These are phyloP conservation scores for Microcebus jonahi DNA, from an alignment of 2,113 vertebrate species.

Conservation along the genomic window DNA sequence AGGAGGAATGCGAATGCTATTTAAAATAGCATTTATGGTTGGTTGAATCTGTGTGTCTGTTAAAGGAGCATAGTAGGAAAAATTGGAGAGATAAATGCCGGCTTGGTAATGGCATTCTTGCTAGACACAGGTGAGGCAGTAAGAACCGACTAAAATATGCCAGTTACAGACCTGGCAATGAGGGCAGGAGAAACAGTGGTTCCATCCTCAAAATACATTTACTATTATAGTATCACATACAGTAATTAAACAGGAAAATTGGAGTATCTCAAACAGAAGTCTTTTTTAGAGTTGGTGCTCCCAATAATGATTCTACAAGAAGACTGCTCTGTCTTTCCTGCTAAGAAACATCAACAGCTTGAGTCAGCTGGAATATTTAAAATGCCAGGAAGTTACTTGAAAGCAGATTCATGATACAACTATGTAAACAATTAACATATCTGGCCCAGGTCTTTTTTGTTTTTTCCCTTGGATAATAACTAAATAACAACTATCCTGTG, in stretches of 20 bases:
- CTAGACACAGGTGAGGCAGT: neutral
- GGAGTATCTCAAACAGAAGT: neutral
- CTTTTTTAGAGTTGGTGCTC: neutral
- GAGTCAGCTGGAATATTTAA: constrained; percentile 67
- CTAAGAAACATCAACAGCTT: constrained; percentile 34
- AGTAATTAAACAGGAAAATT: neutral
- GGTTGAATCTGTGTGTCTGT: neutral
- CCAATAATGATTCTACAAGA: neutral
- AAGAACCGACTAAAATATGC: neutral
- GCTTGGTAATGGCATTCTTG: neutral
- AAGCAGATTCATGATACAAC: constrained; percentile 62
- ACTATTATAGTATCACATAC: neutral
- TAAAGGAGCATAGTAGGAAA: constrained; percentile 40
- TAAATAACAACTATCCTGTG: neutral
- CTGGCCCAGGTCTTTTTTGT: neutral
- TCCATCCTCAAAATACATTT: neutral
- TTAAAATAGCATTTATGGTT: constrained; percentile 42
- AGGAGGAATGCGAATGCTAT: constrained; percentile 59
- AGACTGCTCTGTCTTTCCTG: neutral
- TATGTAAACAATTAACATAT: constrained; percentile 63
- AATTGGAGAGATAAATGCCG: neutral
- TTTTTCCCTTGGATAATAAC: neutral
- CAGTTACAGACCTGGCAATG: neutral
- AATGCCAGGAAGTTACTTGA: constrained; percentile 64
- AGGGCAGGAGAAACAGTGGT: too few species aligned